Conservation (phyloP, 2,797 vertebrate genomes). For the Leontocebus nigricollis region DNA sequence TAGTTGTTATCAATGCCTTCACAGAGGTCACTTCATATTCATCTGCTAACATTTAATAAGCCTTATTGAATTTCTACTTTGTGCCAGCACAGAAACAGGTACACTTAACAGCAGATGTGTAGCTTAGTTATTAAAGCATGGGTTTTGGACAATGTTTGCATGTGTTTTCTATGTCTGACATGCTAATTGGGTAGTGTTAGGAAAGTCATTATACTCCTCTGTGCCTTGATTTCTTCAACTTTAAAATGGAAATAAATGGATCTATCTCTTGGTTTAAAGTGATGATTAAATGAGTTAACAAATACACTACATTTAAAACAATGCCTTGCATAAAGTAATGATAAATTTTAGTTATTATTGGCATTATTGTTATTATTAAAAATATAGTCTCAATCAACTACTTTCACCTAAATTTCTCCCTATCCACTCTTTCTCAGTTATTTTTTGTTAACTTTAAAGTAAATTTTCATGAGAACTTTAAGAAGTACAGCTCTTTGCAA, state of each 20-base stretch:
- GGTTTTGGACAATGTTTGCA: neutral
- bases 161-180: neutral
- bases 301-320: neutral
- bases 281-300: neutral
- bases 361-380: neutral
- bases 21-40: neutral
- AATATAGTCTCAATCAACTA: neutral
- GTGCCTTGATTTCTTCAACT: neutral
- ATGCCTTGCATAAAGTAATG: neutral
- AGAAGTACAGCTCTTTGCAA: neutral
- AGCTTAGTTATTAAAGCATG: neutral
- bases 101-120: neutral
- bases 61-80: slow-evolving; percentile 48
- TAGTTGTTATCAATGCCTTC: neutral
- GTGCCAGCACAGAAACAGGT: neutral
- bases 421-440: neutral
- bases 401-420: neutral
- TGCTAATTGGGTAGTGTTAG: neutral
- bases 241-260: neutral
- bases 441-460: neutral
- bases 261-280: neutral
- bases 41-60: slow-evolving; percentile 21
- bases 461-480: slow-evolving; percentile 27
- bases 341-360: neutral
- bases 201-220: neutral